These are phyloP conservation scores for Sebastes oblongus DNA, from an alignment of 2,797 vertebrate genomes.

Conservation along the genomic window DNA sequence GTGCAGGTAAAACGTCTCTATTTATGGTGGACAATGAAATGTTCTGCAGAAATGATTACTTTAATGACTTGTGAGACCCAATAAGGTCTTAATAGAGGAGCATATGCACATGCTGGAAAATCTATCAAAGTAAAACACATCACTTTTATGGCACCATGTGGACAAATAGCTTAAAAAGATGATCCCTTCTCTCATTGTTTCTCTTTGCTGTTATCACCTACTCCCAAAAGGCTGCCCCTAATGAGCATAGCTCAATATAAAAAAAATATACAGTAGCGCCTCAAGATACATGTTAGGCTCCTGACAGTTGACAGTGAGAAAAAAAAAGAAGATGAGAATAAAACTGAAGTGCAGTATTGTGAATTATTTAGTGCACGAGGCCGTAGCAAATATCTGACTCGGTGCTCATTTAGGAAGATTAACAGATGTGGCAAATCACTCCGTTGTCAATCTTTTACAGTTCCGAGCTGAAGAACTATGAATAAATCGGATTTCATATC, in stretches of 20 bases:
- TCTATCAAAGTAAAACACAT: slow-evolving; percentile 21
- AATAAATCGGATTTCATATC: slow-evolving; percentile 77
- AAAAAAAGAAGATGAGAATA: slow-evolving; percentile 65
- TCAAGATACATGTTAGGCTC: slow-evolving; percentile 52
- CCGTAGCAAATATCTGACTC: slow-evolving; percentile 74
- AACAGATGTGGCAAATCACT: slow-evolving; percentile 78
- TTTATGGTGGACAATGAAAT: slow-evolving; percentile 13
- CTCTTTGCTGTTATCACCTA: slow-evolving; percentile 38
- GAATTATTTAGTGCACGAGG: slow-evolving; percentile 80
- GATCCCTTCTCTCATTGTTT: slow-evolving; percentile 11
- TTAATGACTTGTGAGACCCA: slow-evolving; percentile 27
- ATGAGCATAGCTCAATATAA: slow-evolving; percentile 43
- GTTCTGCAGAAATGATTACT: slow-evolving; percentile 1
- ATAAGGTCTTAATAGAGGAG: slow-evolving; percentile 10
- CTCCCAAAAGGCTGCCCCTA: slow-evolving; percentile 44
- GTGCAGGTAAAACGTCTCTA: background rate
- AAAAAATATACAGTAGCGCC: slow-evolving; percentile 19
- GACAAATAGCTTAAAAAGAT: slow-evolving; percentile 18
- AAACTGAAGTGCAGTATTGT: slow-evolving; percentile 73
- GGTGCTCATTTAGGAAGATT: slow-evolving; percentile 80
- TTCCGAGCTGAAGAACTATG: slow-evolving; percentile 63
- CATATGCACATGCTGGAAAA: background rate
- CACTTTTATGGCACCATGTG: slow-evolving; percentile 40
- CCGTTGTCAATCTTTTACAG: slow-evolving; percentile 74
- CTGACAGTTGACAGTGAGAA: slow-evolving; percentile 64